A percentile compares a stretch with the other conserved stretches of the same genome.
These are phyloP conservation scores for Rutpela maculata DNA, from an alignment of 2,888 invertebrate genomes.

Conservation along the genomic window DNA sequence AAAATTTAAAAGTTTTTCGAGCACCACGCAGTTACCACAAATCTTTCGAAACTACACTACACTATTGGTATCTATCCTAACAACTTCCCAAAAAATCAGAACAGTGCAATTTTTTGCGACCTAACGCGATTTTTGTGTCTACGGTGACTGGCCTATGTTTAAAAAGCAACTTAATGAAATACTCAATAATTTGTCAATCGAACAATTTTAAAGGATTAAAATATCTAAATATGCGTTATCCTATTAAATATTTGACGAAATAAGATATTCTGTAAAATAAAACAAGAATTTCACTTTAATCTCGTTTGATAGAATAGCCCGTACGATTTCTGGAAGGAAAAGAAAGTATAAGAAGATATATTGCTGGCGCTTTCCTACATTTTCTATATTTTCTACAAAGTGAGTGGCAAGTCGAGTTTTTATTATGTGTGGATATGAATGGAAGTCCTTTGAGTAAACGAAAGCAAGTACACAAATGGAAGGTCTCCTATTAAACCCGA, in stretches of 20 bases:
- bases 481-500: neutral
- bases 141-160: too few relatives aligned
- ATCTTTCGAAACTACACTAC: too few relatives aligned
- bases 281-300: neutral
- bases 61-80: too few relatives aligned
- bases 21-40: too few relatives aligned
- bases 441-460: neutral
- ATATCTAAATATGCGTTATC: too few relatives aligned
- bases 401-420: constrained; percentile 1
- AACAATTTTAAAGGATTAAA: too few relatives aligned
- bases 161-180: too few relatives aligned
- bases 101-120: too few relatives aligned
- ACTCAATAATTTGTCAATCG: too few relatives aligned
- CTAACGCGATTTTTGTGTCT: too few relatives aligned
- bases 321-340: neutral
- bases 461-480: neutral
- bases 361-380: neutral
- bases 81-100: too few relatives aligned
- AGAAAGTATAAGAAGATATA: neutral
- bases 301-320: neutral
- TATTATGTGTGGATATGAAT: neutral
- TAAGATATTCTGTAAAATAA: neutral
- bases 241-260: neutral
- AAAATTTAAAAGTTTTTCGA: too few relatives aligned
- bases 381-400: neutral